Percentiles rank a stretch among this genome's conserved stretches.
Evolutionary conservation across 1,140 invertebrate species (phyloP).

Genomic region (Leptopilina boulardi): DNA sequence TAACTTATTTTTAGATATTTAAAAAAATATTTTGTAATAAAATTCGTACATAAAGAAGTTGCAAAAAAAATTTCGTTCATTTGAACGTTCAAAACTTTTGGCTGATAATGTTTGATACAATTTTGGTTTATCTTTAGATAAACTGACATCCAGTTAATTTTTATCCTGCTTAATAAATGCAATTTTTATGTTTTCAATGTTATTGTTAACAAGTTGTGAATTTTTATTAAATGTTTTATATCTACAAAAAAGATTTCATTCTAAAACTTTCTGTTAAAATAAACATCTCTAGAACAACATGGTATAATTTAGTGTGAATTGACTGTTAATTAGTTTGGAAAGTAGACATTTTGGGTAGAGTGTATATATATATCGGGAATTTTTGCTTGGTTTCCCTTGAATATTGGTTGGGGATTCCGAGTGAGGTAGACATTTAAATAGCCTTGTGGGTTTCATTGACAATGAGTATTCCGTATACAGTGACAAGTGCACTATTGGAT

Average conservation of each 20-base stretch:
- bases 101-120: too few species aligned
- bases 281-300: not conserved
- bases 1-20: too few species aligned
- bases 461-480: not conserved
- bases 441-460: not conserved
- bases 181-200: too few species aligned
- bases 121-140: too few species aligned
- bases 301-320: not conserved
- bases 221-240: too few species aligned
- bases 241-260: not conserved
- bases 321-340: conserved; percentile 4
- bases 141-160: too few species aligned
- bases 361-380: not conserved
- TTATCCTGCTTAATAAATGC: too few species aligned
- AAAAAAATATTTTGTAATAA: too few species aligned
- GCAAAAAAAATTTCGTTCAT: too few species aligned
- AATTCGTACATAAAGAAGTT: too few species aligned
- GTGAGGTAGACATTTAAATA: conserved; percentile 1
- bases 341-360: not conserved
- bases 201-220: too few species aligned
- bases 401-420: not conserved
- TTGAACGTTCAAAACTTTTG: too few species aligned
- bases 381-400: not conserved
- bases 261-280: not conserved
- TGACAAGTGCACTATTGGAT: conserved; percentile 11